Conservation (phyloP, 2,113 vertebrate species). For the Pygoscelis antarcticus region DNA sequence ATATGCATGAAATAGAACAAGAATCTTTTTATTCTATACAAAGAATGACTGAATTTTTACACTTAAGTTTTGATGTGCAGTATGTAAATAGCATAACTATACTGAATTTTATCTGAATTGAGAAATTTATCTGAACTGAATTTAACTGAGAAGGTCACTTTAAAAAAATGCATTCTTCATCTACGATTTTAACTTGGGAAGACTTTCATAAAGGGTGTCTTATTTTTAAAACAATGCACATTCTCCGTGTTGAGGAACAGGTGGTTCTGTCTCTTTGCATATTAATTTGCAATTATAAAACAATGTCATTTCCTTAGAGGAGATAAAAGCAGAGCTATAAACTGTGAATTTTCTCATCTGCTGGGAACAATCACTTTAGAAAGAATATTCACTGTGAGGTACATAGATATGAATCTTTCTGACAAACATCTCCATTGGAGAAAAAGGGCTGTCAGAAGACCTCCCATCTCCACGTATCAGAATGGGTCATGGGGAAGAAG, state of each 20-base stretch:
- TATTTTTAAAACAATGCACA: slow-evolving; percentile 34
- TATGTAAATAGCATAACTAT: background rate
- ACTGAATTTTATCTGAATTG: background rate
- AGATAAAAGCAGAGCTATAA: slow-evolving; percentile 39
- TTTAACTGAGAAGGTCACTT: slow-evolving; percentile 8
- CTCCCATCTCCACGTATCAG: background rate
- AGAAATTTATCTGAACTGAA: background rate
- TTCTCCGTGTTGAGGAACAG: slow-evolving; percentile 5
- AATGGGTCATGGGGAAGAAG: background rate
- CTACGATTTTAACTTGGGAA: slow-evolving; percentile 1
- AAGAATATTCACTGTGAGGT: slow-evolving; percentile 16
- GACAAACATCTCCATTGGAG: slow-evolving; percentile 25
- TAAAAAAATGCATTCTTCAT: background rate
- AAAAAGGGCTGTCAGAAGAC: slow-evolving; percentile 32
- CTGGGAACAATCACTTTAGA: slow-evolving; percentile 15
- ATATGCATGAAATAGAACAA: slow-evolving; percentile 46
- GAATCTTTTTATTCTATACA: slow-evolving; percentile 63
- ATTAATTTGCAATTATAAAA: slow-evolving; percentile 54
- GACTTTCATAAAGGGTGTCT: slow-evolving; percentile 21
- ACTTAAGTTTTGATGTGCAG: slow-evolving; percentile 5
- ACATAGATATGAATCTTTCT: background rate
- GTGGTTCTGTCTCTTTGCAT: slow-evolving; percentile 29
- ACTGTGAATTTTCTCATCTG: background rate
- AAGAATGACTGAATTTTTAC: slow-evolving; percentile 52
- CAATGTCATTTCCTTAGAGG: background rate